Conservation (phyloP, 2,797 vertebrate genomes). For the Characodon lateralis region DNA sequence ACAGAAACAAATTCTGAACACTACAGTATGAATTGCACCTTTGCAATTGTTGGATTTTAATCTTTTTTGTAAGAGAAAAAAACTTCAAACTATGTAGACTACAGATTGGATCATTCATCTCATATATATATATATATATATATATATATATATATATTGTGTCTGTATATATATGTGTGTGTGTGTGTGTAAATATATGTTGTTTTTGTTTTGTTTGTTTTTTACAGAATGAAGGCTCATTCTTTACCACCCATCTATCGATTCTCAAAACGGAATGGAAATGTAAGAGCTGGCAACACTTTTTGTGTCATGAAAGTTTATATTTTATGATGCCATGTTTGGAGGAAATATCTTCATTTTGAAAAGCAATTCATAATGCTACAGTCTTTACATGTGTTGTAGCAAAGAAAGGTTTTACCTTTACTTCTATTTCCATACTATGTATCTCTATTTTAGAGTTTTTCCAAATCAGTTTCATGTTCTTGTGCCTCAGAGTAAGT, state of each 20-base stretch:
- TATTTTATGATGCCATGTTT: background rate
- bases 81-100: background rate
- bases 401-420: background rate
- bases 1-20: background rate
- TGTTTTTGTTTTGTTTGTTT: conserved; percentile 6
- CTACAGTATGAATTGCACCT: background rate
- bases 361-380: background rate
- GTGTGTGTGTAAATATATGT: too few species aligned
- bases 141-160: background rate
- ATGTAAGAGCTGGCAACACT: conserved; percentile 83
- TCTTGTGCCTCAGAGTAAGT: conserved; percentile 77
- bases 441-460: background rate
- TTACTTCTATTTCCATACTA: background rate
- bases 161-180: too few species aligned
- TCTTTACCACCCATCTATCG: conserved; percentile 88
- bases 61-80: background rate
- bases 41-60: background rate
- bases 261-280: conserved; percentile 88
- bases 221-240: conserved; percentile 87
- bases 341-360: background rate
- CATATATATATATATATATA: background rate
- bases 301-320: background rate
- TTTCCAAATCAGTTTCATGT: background rate
- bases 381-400: background rate
- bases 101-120: background rate